phyloP scores from a whole-genome alignment of 2,888 invertebrate genomes.

The Conus canariensis region DNA sequence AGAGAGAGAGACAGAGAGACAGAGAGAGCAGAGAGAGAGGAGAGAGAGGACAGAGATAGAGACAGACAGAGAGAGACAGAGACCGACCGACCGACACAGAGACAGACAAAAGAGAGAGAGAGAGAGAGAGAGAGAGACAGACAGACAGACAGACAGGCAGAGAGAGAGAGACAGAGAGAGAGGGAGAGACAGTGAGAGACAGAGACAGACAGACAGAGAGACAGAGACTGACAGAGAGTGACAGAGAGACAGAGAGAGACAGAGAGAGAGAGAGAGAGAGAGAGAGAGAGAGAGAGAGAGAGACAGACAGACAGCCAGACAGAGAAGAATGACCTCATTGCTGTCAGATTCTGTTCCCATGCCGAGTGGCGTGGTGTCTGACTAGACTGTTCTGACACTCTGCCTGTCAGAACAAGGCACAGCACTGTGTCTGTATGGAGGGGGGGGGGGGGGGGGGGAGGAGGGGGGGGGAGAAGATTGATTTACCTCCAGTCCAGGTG shows the following conservation, averaged over 20 bases:
- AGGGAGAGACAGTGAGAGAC: background rate
- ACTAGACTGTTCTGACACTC: too few species aligned
- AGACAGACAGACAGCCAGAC: background rate
- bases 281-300: background rate
- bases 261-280: background rate
- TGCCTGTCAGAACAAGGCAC: too few species aligned
- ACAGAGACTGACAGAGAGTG: background rate
- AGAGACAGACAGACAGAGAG: background rate
- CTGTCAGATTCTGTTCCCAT: too few species aligned
- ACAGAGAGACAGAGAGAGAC: background rate
- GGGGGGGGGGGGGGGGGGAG: too few species aligned
- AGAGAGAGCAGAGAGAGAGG: background rate
- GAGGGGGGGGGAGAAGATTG: too few species aligned
- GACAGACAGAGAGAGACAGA: background rate
- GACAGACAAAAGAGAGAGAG: background rate
- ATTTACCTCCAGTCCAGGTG: too few species aligned
- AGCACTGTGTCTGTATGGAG: too few species aligned
- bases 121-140: background rate
- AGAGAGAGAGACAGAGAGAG: background rate
- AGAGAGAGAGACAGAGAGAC: background rate
- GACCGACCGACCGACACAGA: background rate
- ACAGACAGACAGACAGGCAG: background rate
- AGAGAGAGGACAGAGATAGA: background rate
- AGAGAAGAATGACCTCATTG: background rate
- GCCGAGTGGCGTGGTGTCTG: too few species aligned